Evolutionary conservation across 2,888 invertebrate genomes (phyloP).

Genomic region (Hedychridium roseum): DNA sequence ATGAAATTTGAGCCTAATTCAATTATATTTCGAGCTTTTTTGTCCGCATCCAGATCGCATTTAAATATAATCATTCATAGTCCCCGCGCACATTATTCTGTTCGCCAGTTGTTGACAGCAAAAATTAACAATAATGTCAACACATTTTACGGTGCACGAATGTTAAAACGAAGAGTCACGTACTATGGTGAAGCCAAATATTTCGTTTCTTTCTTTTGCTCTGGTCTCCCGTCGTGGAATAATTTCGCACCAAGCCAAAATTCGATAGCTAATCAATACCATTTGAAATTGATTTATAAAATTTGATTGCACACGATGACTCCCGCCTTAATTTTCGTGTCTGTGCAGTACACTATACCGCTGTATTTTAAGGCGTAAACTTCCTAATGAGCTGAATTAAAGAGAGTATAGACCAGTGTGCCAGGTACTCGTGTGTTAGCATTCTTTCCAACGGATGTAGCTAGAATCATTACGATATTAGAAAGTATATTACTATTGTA

Average conservation of each 20-base stretch:
- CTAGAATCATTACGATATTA: constrained; percentile 49
- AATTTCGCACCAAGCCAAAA: too few relatives aligned
- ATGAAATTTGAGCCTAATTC: constrained; percentile 41
- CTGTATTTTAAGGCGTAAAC: constrained; percentile 52
- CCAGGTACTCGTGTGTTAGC: constrained; percentile 59
- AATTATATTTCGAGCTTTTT: constrained; percentile 29
- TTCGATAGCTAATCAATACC: too few relatives aligned
- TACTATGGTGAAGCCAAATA: too few relatives aligned
- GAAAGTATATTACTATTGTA: constrained; percentile 48
- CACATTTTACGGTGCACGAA: constrained; percentile 48
- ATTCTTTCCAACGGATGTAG: constrained; percentile 46
- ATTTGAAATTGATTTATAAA: too few relatives aligned
- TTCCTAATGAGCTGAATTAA: constrained; percentile 48
- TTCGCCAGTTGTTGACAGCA: constrained; percentile 35
- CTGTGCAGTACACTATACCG: constrained; percentile 52
- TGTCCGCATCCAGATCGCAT: constrained; percentile 50
- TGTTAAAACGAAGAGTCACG: constrained; percentile 42
- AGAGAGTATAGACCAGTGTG: constrained; percentile 59
- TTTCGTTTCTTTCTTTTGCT: constrained; percentile 22
- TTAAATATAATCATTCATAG: constrained; percentile 44
- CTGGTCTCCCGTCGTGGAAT: too few relatives aligned
- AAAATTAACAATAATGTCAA: constrained; percentile 47
- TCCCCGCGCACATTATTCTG: constrained; percentile 44
- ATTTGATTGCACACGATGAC: too few relatives aligned
- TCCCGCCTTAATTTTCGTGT: constrained; percentile 46